phyloP scores from a whole-genome alignment of 2,888 invertebrate species.

The Pyrgus malvae region DNA sequence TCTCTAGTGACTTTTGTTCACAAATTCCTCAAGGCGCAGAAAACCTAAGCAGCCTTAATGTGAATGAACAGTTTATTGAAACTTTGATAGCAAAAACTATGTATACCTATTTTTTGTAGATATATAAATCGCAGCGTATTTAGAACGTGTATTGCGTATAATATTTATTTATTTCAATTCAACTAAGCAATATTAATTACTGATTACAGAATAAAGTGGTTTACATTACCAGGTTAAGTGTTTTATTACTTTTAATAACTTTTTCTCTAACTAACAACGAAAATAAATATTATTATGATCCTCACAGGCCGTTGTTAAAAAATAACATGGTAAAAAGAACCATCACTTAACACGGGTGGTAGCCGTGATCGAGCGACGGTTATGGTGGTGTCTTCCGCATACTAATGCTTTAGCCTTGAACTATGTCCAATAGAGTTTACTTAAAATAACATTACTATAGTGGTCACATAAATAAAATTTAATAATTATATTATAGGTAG shows the following conservation, averaged over 20 bases:
- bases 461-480: too few species aligned
- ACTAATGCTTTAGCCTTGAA: slow-evolving; percentile 68
- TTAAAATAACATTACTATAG: slow-evolving; percentile 25
- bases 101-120: slow-evolving; percentile 36
- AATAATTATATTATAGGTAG: too few species aligned
- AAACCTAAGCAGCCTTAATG: slow-evolving; percentile 10
- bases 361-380: slow-evolving; percentile 42
- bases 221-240: slow-evolving; percentile 52
- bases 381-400: slow-evolving; percentile 56
- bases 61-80: slow-evolving; percentile 19
- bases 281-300: too few species aligned
- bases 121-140: slow-evolving; percentile 48
- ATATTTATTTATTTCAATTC: slow-evolving; percentile 75
- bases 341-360: background rate
- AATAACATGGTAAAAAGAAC: background rate
- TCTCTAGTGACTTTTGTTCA: slow-evolving; percentile 8
- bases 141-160: slow-evolving; percentile 49
- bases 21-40: slow-evolving; percentile 2
- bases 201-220: slow-evolving; percentile 67
- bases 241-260: slow-evolving; percentile 35
- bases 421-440: too few species aligned
- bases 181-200: slow-evolving; percentile 78
- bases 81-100: slow-evolving; percentile 20
- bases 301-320: too few species aligned
- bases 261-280: background rate